These are phyloP conservation scores for Andrena cerasifolii DNA, from an alignment of 1,140 invertebrate genomes.

Conservation along the genomic window DNA sequence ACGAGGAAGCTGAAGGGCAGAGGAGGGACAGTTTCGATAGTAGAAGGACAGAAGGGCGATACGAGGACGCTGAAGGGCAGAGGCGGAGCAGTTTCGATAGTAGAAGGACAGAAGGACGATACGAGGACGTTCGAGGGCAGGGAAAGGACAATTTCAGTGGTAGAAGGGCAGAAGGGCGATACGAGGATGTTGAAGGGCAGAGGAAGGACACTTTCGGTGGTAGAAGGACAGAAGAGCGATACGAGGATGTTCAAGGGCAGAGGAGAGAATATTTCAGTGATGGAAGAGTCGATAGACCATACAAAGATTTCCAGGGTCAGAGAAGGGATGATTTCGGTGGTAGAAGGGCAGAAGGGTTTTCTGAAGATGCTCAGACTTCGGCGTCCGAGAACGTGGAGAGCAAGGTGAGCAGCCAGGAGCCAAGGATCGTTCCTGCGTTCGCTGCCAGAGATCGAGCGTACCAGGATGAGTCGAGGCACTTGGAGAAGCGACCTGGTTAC, in stretches of 20 bases:
- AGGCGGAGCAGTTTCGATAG: neutral
- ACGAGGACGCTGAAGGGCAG: too few relatives aligned
- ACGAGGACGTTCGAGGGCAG: too few relatives aligned
- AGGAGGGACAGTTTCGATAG: neutral
- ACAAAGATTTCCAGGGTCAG: neutral
- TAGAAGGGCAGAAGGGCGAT: too few relatives aligned
- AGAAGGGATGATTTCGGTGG: neutral
- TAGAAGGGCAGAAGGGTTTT: neutral
- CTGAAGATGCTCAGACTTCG: constrained; percentile 14
- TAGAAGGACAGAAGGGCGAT: neutral
- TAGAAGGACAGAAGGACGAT: too few relatives aligned
- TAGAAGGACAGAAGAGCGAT: too few relatives aligned
- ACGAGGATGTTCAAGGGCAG: neutral
- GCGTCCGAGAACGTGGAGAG: constrained; percentile 51
- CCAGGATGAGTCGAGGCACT: neutral
- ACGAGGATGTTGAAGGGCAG: neutral
- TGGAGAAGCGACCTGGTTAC: constrained; percentile 70
- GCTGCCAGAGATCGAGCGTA: neutral
- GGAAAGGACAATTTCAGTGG: neutral
- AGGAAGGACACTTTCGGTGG: too few relatives aligned
- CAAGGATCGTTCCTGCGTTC: neutral
- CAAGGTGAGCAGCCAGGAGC: constrained; percentile 17
- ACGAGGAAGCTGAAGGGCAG: too few relatives aligned
- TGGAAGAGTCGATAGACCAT: neutral
- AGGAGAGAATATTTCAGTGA: neutral